Evolutionary conservation across 2,888 invertebrate species (phyloP).

Genomic region (Amaurobius ferox): DNA sequence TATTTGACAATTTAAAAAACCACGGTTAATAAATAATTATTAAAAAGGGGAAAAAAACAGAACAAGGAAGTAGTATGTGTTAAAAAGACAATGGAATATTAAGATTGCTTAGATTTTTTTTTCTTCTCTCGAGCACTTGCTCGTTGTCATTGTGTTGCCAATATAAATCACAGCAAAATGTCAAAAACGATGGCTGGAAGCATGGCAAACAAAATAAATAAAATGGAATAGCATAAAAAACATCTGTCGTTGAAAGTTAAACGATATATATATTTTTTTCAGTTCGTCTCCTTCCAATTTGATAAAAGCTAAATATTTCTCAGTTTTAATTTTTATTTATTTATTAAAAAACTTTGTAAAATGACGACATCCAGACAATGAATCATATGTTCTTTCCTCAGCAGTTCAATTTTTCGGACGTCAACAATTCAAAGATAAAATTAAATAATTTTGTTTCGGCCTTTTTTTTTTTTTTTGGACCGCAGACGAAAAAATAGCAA

Average conservation of each 20-base stretch:
- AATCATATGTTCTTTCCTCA: no score
- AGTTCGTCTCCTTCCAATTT: neutral
- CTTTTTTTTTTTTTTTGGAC: no score
- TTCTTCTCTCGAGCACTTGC: constrained; percentile 14
- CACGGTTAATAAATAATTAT: constrained; percentile 28
- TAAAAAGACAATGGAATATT: constrained; percentile 39
- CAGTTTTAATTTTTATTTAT: neutral
- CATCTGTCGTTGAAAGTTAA: no score
- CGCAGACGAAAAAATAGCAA: no score
- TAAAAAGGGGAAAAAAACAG: constrained; percentile 7
- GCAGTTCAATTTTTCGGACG: no score
- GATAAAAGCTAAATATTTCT: constrained; percentile 9
- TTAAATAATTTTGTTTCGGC: no score
- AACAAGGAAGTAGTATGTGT: constrained; percentile 17
- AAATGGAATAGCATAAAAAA: no score
- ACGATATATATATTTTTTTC: no score
- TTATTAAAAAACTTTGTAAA: neutral
- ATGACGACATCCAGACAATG: no score
- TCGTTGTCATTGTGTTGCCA: constrained; percentile 55
- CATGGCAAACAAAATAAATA: neutral
- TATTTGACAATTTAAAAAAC: constrained; percentile 27
- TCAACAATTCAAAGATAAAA: no score
- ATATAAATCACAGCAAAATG: constrained; percentile 59
- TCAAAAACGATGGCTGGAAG: constrained; percentile 54
- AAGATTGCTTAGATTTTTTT: neutral